phyloP scores from a whole-genome alignment of 2,113 vertebrate species.

The Coptodon bakossiorum region DNA sequence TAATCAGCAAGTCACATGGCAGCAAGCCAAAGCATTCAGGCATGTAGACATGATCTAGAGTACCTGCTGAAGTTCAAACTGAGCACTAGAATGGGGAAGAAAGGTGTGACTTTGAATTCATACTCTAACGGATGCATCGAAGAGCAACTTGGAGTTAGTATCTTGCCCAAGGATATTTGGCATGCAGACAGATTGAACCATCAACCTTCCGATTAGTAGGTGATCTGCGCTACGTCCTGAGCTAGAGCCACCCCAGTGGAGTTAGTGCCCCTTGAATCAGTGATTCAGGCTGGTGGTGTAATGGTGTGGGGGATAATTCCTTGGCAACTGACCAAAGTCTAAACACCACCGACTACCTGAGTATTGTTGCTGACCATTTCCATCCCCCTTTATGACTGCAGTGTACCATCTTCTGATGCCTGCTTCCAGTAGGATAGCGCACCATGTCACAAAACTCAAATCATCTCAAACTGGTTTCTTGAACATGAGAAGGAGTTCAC shows the following conservation, averaged over 20 bases:
- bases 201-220: accelerated
- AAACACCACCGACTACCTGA: neutral
- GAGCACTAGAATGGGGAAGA: neutral
- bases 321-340: neutral
- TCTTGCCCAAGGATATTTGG: neutral
- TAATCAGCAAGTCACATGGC: neutral
- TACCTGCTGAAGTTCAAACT: neutral
- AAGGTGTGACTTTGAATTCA: neutral
- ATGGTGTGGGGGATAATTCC: neutral
- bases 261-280: neutral
- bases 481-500: neutral
- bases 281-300: neutral
- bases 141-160: neutral
- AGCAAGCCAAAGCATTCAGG: neutral
- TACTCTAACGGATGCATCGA: neutral
- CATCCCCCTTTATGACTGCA: neutral
- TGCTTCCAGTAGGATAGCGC: neutral
- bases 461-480: neutral
- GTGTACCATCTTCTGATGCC: neutral
- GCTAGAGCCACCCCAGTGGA: neutral
- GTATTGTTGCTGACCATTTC: neutral
- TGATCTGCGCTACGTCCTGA: neutral
- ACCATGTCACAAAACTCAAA: neutral
- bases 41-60: neutral
- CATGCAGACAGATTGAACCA: neutral